phyloP scores from a whole-genome alignment of 2,113 vertebrate genomes.

The Neolamprologus kungweensis region DNA sequence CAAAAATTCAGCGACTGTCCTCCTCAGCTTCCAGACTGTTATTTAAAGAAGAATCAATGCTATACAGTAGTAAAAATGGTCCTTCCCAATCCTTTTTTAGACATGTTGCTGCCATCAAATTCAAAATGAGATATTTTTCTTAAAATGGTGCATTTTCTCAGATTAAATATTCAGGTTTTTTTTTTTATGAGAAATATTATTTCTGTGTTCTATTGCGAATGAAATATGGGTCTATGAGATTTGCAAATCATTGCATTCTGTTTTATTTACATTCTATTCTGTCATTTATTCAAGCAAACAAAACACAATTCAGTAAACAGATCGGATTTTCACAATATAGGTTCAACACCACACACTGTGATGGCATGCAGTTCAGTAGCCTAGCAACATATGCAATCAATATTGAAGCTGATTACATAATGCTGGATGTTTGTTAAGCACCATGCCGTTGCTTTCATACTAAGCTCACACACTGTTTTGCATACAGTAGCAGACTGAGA shows the following conservation, averaged over 20 bases:
- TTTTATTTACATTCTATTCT: neutral
- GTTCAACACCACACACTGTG: neutral
- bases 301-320: neutral
- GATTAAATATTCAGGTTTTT: neutral
- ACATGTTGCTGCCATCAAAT: neutral
- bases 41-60: neutral
- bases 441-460: neutral
- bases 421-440: neutral
- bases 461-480: neutral
- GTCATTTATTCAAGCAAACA: neutral
- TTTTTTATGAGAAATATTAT: neutral
- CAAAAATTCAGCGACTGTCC: accelerated
- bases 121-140: neutral
- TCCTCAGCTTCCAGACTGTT: neutral
- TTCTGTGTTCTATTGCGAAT: neutral
- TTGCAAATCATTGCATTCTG: neutral
- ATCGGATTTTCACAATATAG: neutral
- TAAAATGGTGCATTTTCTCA: neutral
- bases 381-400: neutral
- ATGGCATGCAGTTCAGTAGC: neutral
- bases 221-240: neutral
- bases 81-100: neutral
- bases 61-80: neutral
- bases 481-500: neutral
- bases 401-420: neutral